phyloP scores from a whole-genome alignment of 2,797 vertebrate species.

The Erpetoichthys calabaricus region DNA sequence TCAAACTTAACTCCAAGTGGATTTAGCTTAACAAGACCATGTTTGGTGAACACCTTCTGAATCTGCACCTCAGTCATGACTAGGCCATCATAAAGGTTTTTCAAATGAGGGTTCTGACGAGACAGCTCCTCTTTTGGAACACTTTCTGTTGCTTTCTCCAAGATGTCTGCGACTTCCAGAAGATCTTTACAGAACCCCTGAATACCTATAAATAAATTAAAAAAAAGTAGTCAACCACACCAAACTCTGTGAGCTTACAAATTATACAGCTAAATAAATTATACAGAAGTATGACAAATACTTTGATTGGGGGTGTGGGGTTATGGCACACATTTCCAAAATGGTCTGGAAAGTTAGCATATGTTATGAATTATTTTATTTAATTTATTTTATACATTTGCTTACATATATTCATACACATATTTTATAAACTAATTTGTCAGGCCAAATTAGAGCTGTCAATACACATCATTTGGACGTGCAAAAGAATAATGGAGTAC shows the following conservation, averaged over 20 bases:
- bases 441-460: no score
- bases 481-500: no score
- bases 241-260: not conserved
- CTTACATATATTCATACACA: no score
- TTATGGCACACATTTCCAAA: no score
- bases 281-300: no score
- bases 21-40: conserved; percentile 73
- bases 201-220: conserved; percentile 54
- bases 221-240: not conserved
- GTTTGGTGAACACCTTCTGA: conserved; percentile 88
- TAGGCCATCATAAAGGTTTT: conserved; percentile 84
- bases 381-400: no score
- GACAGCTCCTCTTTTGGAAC: conserved; percentile 81
- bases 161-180: conserved; percentile 84
- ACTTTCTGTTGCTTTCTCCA: conserved; percentile 87
- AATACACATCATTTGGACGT: no score
- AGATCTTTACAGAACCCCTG: conserved; percentile 95
- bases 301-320: no score
- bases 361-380: no score
- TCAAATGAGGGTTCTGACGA: conserved; percentile 77
- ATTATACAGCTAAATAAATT: not conserved
- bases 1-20: conserved; percentile 80
- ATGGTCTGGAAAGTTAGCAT: no score
- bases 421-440: no score
- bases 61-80: conserved; percentile 84